Evolutionary conservation across 2,888 invertebrate genomes (phyloP).

Genomic region (Drosophila picticornis): DNA sequence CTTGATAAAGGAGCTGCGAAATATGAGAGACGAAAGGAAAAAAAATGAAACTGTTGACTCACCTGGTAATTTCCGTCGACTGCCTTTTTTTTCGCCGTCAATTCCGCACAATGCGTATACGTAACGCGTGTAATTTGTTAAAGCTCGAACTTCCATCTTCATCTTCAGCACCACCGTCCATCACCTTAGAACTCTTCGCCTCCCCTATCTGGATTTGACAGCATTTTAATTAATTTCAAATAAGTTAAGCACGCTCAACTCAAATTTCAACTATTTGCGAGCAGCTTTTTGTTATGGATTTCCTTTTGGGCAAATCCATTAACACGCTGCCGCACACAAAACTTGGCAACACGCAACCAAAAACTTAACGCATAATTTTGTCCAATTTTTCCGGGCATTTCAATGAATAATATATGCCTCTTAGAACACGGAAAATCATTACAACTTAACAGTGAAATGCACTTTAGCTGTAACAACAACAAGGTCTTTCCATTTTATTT

Average conservation of each 20-base stretch:
- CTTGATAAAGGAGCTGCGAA: conserved; percentile 55
- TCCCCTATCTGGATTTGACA: conserved; percentile 60
- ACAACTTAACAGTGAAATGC: not conserved
- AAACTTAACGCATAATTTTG: conserved; percentile 16
- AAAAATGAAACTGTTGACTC: conserved; percentile 66
- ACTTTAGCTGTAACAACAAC: not conserved
- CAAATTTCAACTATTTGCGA: conserved; percentile 49
- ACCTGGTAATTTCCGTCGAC: conserved; percentile 74
- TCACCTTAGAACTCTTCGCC: conserved; percentile 13
- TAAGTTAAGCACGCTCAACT: conserved; percentile 29
- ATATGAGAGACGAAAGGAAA: conserved; percentile 31
- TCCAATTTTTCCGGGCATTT: not conserved
- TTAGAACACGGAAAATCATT: not conserved
- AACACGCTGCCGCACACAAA: conserved; percentile 37
- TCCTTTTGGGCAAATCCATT: conserved; percentile 51
- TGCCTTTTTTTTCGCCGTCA: conserved; percentile 47
- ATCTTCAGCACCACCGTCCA: not conserved
- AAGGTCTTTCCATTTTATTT: not conserved
- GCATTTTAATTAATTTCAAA: conserved; percentile 73
- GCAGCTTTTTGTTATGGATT: conserved; percentile 41
- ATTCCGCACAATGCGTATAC: conserved; percentile 59
- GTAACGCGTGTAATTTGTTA: conserved; percentile 60
- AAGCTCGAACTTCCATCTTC: conserved; percentile 29
- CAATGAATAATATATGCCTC: not conserved
- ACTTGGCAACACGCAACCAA: conserved; percentile 19